Evolutionary conservation across 2,113 vertebrate species (phyloP).

Genomic region (Sinocyclocheilus anshuiensis): DNA sequence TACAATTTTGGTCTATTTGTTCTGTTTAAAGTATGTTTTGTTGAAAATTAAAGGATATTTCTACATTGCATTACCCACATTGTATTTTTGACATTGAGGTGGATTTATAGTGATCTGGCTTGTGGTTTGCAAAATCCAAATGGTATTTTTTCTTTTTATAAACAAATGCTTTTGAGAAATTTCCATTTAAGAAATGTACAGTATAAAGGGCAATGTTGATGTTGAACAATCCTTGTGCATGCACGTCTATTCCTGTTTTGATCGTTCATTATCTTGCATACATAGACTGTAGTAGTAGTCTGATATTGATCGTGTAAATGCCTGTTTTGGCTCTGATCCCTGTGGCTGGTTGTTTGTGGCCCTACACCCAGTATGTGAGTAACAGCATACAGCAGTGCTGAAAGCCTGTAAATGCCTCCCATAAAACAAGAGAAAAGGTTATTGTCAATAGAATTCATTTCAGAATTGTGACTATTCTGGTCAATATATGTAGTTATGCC

Average conservation of each 20-base stretch:
- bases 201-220: neutral
- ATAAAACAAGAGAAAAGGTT: no score
- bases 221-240: neutral
- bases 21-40: no score
- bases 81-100: no score
- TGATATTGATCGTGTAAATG: conserved; percentile 32
- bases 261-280: no score
- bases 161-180: neutral
- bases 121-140: neutral
- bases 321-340: conserved; percentile 20
- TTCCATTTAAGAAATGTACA: neutral
- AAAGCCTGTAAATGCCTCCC: neutral
- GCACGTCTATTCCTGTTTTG: neutral
- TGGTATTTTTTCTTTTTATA: neutral
- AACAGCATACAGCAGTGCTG: neutral
- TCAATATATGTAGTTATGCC: no score
- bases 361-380: neutral
- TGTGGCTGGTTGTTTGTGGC: conserved; percentile 13
- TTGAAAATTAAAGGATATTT: no score
- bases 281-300: neutral
- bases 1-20: no score
- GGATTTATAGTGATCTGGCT: no score
- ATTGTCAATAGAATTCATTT: no score
- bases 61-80: no score
- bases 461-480: no score